Evolutionary conservation across 2,113 vertebrate species (phyloP), one percentile per base, ranked within the genome.

Genomic region (Fregata magnificens): DNA sequence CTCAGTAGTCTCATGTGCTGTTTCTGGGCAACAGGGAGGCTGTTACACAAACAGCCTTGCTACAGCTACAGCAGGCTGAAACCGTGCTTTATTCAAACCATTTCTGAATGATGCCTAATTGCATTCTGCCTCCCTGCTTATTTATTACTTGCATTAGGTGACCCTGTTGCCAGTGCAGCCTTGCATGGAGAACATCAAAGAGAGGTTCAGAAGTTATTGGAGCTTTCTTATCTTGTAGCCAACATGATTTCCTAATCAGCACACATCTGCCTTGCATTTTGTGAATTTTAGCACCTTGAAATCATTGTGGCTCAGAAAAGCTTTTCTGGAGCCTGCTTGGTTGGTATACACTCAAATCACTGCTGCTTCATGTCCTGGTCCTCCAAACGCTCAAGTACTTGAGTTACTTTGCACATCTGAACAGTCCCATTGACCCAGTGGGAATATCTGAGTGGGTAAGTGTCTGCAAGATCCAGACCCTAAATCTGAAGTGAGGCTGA

Each of bases 21-120:
- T 94, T 95, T 95, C 95, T 93, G 94, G 66, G 95, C 87, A 93
- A 91, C 91, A 74, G 47, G 36, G 61, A 90, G 72, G 29, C 81
- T 85, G 49, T 92, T 81, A 45, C 1, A 72, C 59, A 94, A 96
- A 93, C 82, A 96, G 70, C 70, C 42, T 31, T 2, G 13, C 71
- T 53, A 9, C 44, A 81, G 52, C 67, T 80, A 55, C 82, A 67
- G 61, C 3, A 1, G 56, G 14, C 61, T 83, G 69, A 74, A 93
- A 72, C 49, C 8, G 11, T 6, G 16, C n/a, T 88, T 78, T 85
- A 73, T 71, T 18, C 52, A 91, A 87, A 53, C 36, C 40, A 0
- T 38, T 84, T 47, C 73, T 85, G 73, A 71, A 25, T 5, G 28
- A 21, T 12, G n/a, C 63, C 78, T 77, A 70, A 21, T 59, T 72